Conservation (phyloP, 2,888 invertebrate genomes). For the Carabus problematicus region DNA sequence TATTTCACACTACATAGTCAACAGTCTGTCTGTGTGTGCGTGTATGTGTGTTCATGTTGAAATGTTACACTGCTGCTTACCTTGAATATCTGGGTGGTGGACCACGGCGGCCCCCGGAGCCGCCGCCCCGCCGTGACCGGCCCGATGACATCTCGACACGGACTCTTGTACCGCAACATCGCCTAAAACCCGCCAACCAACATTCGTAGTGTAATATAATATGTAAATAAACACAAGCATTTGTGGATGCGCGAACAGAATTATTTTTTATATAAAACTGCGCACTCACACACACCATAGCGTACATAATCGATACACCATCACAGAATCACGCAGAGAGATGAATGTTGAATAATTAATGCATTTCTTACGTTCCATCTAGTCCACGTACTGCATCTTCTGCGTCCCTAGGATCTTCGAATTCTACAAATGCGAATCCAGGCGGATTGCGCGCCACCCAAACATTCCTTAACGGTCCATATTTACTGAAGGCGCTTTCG, state of each 20-base stretch:
- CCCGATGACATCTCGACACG: conserved; percentile 94
- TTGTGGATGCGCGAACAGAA: no score
- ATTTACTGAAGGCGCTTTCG: conserved; percentile 86
- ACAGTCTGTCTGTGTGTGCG: neutral
- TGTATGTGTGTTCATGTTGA: conserved; percentile 2
- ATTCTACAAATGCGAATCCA: conserved; percentile 91
- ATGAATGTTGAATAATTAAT: neutral
- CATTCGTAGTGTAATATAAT: neutral
- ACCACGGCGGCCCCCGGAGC: conserved; percentile 56
- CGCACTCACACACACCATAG: no score
- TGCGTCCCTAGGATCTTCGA: conserved; percentile 87
- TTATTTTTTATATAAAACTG: no score
- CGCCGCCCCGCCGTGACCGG: conserved; percentile 76
- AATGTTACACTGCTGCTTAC: conserved; percentile 46
- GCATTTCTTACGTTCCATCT: conserved; percentile 76
- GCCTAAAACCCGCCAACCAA: conserved; percentile 62
- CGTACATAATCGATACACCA: no score
- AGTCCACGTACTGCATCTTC: conserved; percentile 84
- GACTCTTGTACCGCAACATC: conserved; percentile 88
- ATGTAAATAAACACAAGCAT: no score
- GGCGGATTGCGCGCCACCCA: conserved; percentile 95
- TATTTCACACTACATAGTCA: conserved; percentile 6
- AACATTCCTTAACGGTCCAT: conserved; percentile 87
- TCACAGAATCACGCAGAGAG: no score
- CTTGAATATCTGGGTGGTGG: conserved; percentile 57